Percentiles rank a stretch among this genome's conserved stretches.
Evolutionary conservation across 2,888 invertebrate genomes (phyloP).

Genomic region (Acrobasis consociella): DNA sequence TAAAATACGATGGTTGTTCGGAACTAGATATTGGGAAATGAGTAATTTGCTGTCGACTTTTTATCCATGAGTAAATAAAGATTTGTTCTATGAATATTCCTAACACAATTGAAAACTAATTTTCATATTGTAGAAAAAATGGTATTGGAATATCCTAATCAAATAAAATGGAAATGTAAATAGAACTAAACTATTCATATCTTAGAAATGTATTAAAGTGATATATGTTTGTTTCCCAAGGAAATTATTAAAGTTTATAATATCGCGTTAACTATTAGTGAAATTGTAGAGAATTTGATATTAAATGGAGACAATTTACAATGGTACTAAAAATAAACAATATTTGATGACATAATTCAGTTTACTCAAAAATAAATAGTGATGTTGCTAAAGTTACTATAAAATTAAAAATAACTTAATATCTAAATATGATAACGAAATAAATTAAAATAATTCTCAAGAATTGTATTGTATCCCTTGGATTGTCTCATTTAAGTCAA

Average conservation of each 20-base stretch:
- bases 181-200: slow-evolving; percentile 77
- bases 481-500: slow-evolving; percentile 37
- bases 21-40: slow-evolving; percentile 30
- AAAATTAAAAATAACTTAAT: not conserved
- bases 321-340: slow-evolving; percentile 13
- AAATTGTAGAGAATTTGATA: slow-evolving; percentile 57
- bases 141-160: slow-evolving; percentile 43
- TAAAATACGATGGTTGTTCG: slow-evolving; percentile 29
- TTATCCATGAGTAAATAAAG: too few species aligned
- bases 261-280: slow-evolving; percentile 74
- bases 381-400: slow-evolving; percentile 8
- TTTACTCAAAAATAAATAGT: slow-evolving; percentile 8
- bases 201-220: slow-evolving; percentile 76
- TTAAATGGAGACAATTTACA: slow-evolving; percentile 43
- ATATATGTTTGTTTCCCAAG: slow-evolving; percentile 77
- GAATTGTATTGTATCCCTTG: not conserved
- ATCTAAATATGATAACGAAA: not conserved
- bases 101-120: slow-evolving; percentile 33
- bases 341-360: slow-evolving; percentile 8
- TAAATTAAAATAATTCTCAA: not conserved
- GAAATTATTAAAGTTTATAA: slow-evolving; percentile 77
- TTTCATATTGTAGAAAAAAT: slow-evolving; percentile 40
- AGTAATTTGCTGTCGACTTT: slow-evolving; percentile 13
- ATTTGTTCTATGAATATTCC: slow-evolving; percentile 36
- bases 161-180: slow-evolving; percentile 57